Evolutionary conservation across 2,797 vertebrate species (phyloP).

Genomic region (Alcedo quadribrachys): DNA sequence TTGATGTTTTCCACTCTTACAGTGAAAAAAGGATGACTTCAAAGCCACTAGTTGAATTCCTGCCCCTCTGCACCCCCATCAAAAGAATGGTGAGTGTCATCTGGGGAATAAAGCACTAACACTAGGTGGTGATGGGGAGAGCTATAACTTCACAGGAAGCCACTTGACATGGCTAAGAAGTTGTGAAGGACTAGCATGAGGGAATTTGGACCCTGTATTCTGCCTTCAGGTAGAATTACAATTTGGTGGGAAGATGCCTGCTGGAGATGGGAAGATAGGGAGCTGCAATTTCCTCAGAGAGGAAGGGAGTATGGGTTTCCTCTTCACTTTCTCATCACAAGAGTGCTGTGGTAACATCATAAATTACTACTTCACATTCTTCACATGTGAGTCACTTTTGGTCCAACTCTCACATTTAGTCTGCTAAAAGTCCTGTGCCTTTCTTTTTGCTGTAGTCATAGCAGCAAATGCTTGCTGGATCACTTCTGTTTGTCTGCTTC

Average conservation of each 20-base stretch:
- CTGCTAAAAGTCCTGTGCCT: neutral
- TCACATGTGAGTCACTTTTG: fast-evolving
- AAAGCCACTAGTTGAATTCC: neutral
- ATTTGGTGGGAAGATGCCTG: neutral
- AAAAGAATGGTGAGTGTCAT: neutral
- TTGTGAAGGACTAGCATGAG: neutral
- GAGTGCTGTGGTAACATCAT: neutral
- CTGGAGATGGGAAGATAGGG: neutral
- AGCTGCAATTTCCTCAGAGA: neutral
- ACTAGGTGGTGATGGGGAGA: neutral
- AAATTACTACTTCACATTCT: neutral
- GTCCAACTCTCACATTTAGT: neutral
- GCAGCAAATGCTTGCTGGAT: neutral
- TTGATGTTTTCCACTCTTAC: neutral
- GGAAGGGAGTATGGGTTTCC: neutral
- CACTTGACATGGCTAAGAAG: neutral
- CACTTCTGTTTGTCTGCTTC: conserved; percentile 42
- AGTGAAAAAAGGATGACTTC: neutral
- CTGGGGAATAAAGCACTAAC: neutral
- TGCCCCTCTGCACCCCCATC: neutral
- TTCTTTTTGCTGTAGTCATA: neutral
- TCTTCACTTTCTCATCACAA: neutral
- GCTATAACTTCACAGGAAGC: neutral
- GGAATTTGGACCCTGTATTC: neutral
- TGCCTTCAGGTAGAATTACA: neutral